Percentiles rank a stretch among this genome's conserved stretches.
Evolutionary conservation across 2,797 vertebrate genomes (phyloP).

Genomic region (Rhinichthys osculus): DNA sequence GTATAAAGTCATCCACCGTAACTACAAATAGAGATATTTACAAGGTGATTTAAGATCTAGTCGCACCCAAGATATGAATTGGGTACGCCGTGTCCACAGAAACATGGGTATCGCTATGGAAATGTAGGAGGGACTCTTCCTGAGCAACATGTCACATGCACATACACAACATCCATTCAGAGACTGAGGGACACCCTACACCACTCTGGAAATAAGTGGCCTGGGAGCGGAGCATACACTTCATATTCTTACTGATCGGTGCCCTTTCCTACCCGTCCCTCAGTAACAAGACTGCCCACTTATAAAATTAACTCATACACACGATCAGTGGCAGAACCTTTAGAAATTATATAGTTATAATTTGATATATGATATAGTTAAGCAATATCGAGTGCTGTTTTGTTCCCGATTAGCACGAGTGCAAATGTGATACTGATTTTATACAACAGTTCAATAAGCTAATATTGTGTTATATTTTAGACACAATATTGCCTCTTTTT

Average conservation of each 20-base stretch:
- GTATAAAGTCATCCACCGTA: background rate
- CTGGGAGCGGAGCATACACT: constrained; percentile 64
- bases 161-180: constrained; percentile 37
- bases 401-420: background rate
- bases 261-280: constrained; percentile 62
- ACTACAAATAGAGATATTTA: constrained; percentile 22
- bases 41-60: constrained; percentile 26
- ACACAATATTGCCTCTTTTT: background rate
- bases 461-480: background rate
- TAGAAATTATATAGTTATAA: background rate
- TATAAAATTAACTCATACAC: constrained; percentile 6
- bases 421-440: background rate
- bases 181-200: constrained; percentile 62
- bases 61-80: constrained; percentile 33
- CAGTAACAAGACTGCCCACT: constrained; percentile 46
- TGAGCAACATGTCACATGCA: constrained; percentile 36
- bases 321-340: background rate
- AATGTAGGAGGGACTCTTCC: constrained; percentile 24
- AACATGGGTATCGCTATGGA: constrained; percentile 37
- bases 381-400: background rate
- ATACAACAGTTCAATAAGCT: background rate
- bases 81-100: constrained; percentile 38
- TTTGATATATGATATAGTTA: background rate
- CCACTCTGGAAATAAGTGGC: constrained; percentile 68
- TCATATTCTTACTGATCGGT: constrained; percentile 65